Evolutionary conservation across 2,888 invertebrate genomes (phyloP), one percentile per base, ranked within the genome.

Genomic region (Xestia ashworthii): DNA sequence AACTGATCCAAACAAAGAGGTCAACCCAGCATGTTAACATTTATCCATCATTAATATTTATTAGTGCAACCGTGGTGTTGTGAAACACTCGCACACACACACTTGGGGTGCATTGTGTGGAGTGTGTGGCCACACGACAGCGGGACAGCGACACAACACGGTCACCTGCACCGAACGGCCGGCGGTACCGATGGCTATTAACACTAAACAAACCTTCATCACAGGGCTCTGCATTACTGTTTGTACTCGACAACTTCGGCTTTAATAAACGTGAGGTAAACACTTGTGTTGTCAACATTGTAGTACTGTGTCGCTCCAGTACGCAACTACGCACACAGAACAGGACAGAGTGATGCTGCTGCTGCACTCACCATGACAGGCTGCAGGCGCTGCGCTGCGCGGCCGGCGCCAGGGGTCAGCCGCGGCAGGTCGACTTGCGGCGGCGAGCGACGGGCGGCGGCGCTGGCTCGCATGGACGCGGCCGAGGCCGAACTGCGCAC

Each of bases 301-400:
- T 44, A 25, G 48, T 68, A 48, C 14, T 25, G 8, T 3, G 25
- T 38, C 41, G 19, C 44, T 38, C 38, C 14, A 44, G 38, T 48
- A 53, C 25, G 25, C 53, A 16, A 48, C 38, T 58, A 53, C 22
- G n/a, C 41, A 16, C n/a, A 6, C 14, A 22, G 14, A 50, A 25
- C 22, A 69, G 41, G 6, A 60, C 3, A 38, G 12, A 50, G 38
- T 58, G 5, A 60, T 55, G 50, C 12, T 58, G 58, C 22, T 16
- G 44, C 14, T 22, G 50, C 50, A 50, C 86, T 82, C 66, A 83
- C 83, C 83, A 83, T 83, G 74, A 32, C 58, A 74, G 70, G 46
- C 25, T 16, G 69, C 71, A 69, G 62, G 69, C 32, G 25, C 60
- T 53, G 81, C 62, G 22, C 76, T 53, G 82, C 38, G 68, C 78